phyloP scores from a whole-genome alignment of 2,888 invertebrate species.

The Rhagophthalmus giganteus region DNA sequence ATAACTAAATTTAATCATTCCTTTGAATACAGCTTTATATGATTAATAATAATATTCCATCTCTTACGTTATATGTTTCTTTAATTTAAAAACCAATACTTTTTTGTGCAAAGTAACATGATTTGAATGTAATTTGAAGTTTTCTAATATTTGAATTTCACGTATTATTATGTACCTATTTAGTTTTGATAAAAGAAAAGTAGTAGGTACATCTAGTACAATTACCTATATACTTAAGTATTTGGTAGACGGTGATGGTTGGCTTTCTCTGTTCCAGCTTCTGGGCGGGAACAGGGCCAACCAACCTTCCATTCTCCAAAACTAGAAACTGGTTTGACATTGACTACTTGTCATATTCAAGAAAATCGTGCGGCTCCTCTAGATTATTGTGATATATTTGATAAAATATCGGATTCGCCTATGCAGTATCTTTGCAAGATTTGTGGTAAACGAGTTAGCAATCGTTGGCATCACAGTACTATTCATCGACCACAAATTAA shows the following conservation, averaged over 20 bases:
- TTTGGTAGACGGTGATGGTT: slow-evolving; percentile 43
- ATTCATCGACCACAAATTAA: slow-evolving; percentile 67
- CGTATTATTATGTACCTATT: no score
- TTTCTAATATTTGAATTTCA: no score
- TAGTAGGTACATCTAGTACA: background rate
- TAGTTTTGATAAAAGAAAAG: background rate
- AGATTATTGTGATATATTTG: slow-evolving; percentile 48
- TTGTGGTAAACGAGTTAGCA: slow-evolving; percentile 68
- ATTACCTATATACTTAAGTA: slow-evolving; percentile 4
- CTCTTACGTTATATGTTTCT: no score
- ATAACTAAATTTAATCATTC: no score
- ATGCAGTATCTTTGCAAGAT: slow-evolving; percentile 63
- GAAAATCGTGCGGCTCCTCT: slow-evolving; percentile 35
- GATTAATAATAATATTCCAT: no score
- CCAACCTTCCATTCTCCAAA: slow-evolving; percentile 34
- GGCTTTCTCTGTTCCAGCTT: slow-evolving; percentile 50
- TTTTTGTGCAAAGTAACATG: no score
- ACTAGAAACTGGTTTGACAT: slow-evolving; percentile 13
- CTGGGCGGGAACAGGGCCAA: slow-evolving; percentile 46
- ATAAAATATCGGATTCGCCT: slow-evolving; percentile 42
- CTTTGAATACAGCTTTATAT: no score
- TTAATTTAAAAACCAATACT: no score
- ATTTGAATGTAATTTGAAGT: no score
- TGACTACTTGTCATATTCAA: slow-evolving; percentile 7
- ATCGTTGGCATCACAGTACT: slow-evolving; percentile 70